phyloP scores from a whole-genome alignment of 2,888 invertebrate species.

The Augochlorella aurata region DNA sequence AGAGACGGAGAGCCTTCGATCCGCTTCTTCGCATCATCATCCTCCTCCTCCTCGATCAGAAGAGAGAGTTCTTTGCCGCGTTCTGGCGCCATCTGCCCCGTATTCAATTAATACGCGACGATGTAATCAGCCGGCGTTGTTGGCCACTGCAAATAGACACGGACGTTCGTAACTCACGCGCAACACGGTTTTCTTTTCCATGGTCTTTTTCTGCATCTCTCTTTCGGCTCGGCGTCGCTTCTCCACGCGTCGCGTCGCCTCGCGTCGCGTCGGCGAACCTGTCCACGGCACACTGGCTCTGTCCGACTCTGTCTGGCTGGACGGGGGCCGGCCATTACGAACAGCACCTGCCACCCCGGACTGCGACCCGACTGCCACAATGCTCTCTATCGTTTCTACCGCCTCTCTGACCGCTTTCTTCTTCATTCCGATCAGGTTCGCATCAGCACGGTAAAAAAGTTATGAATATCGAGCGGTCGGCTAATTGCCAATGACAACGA shows the following conservation, averaged over 20 bases:
- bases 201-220: slow-evolving; percentile 33
- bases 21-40: slow-evolving; percentile 29
- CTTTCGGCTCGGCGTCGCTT: too few species aligned
- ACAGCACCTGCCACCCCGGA: slow-evolving; percentile 79
- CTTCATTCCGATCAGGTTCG: slow-evolving; percentile 38
- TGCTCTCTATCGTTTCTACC: slow-evolving; percentile 41
- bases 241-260: too few species aligned
- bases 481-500: slow-evolving; percentile 26
- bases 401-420: slow-evolving; percentile 3
- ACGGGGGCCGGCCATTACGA: slow-evolving; percentile 77
- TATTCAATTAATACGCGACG: slow-evolving; percentile 77
- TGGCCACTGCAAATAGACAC: slow-evolving; percentile 74
- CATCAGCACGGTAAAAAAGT: slow-evolving; percentile 24
- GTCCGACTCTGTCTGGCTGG: slow-evolving; percentile 44
- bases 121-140: slow-evolving; percentile 67
- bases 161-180: slow-evolving; percentile 70
- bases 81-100: slow-evolving; percentile 54
- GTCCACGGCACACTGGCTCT: slow-evolving; percentile 47
- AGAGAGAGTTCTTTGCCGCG: slow-evolving; percentile 38
- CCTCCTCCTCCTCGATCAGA: neutral
- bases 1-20: slow-evolving; percentile 36
- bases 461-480: slow-evolving; percentile 39
- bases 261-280: slow-evolving; percentile 67
- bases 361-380: slow-evolving; percentile 72
- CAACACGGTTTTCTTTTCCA: slow-evolving; percentile 37